Conservation (phyloP, 1,140 invertebrate genomes). For the Aleiodes sp. region DNA sequence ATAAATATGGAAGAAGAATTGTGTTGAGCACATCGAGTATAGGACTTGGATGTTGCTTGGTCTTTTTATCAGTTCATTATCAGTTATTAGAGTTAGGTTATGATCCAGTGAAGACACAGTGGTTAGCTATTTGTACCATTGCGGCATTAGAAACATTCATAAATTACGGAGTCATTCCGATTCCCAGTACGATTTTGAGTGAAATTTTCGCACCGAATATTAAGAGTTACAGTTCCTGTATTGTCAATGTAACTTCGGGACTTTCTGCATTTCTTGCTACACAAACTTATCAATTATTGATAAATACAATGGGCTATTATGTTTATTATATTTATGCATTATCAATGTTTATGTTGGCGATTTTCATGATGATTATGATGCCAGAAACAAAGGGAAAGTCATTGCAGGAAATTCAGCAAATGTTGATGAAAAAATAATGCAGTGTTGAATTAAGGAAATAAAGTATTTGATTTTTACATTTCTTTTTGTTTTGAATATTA, state of each 20-base stretch:
- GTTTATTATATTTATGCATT: constrained; percentile 79
- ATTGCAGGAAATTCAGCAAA: constrained; percentile 45
- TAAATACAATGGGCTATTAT: constrained; percentile 72
- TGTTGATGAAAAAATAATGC: constrained; percentile 14
- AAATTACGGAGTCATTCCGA: constrained; percentile 74
- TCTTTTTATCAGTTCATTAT: constrained; percentile 39
- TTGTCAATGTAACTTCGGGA: constrained; percentile 77
- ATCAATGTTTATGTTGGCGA: constrained; percentile 19
- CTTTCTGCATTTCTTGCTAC: constrained; percentile 79
- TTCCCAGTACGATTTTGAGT: constrained; percentile 72
- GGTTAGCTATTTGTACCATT: constrained; percentile 21
- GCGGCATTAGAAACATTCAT: constrained; percentile 10
- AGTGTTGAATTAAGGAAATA: no score
- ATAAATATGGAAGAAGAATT: constrained; percentile 74
- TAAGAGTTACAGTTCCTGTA: constrained; percentile 61
- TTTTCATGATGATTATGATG: constrained; percentile 34
- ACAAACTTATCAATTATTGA: constrained; percentile 75
- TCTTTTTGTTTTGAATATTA: no score
- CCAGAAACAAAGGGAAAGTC: constrained; percentile 50
- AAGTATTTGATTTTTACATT: no score
- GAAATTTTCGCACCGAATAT: constrained; percentile 44
- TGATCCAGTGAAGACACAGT: constrained; percentile 19
- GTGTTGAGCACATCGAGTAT: constrained; percentile 71
- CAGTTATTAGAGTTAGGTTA: constrained; percentile 30
- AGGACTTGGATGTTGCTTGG: constrained; percentile 65